Conservation (phyloP, 2,113 vertebrate species). For the Trichechus manatus region DNA sequence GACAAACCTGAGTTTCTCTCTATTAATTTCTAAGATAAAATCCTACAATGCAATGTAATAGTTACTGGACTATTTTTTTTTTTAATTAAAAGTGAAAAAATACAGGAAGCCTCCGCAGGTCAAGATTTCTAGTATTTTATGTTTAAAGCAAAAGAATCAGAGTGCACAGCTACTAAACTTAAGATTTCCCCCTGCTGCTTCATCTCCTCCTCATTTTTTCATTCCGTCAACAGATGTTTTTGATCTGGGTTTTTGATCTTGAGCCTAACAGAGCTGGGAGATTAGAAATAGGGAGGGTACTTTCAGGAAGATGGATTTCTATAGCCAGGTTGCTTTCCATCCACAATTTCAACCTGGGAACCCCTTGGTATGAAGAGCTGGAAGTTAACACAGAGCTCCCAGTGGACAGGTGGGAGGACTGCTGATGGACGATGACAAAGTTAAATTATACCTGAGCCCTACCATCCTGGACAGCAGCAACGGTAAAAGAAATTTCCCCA, state of each 20-base stretch:
- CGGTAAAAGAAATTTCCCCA: no score
- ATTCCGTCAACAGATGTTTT: not conserved
- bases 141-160: not conserved
- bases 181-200: not conserved
- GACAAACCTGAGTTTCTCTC: no score
- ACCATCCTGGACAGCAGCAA: no score
- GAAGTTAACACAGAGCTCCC: not conserved
- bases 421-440: no score
- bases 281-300: not conserved
- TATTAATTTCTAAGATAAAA: not conserved
- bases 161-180: not conserved
- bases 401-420: no score
- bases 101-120: not conserved
- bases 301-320: not conserved
- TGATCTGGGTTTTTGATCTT: not conserved
- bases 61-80: not conserved
- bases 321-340: not conserved
- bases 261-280: not conserved
- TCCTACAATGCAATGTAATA: not conserved
- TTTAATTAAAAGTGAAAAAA: not conserved
- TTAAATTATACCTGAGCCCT: no score
- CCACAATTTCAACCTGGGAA: not conserved
- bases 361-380: not conserved
- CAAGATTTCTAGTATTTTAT: slow-evolving; percentile 19
- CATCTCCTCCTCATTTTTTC: not conserved